Base-by-base conservation (phyloP, 1,140 invertebrate species). In the Bombus confusus region DNA sequence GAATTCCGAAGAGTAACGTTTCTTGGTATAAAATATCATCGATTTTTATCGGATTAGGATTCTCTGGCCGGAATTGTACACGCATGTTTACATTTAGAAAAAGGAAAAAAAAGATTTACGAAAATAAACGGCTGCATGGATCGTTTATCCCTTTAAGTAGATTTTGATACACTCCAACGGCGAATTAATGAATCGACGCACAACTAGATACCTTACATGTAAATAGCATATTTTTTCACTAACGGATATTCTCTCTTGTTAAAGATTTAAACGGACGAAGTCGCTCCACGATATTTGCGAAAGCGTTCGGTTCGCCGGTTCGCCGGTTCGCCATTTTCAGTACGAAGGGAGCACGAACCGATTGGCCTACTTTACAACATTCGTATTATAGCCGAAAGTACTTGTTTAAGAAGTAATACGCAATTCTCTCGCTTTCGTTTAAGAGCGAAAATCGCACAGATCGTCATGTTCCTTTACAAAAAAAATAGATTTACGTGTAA, bases 141-240 rank as follows among this genome's bases (percentile, higher is more conserved):
- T 86, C 81, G 81, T 83, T 89, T 86, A 83, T 90, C 83, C 91
- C 81, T 91, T 92, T 91, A 89, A 92, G 89, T 94, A 94, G 93
- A 93, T 94, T 93, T 94, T 94, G 91, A 92, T 90, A 93, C 88
- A 91, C 88, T 89, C 91, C 84, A 90, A 92, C 88, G 89, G 90
- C 88, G 90, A 93, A 92, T 92, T 91, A 92, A 92, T 82, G 83
- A 93, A 93, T 92, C 87, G 90, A 94, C 92, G 94, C 94, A 94
- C 94, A 95, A 94, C 90, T 92, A 94, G 88, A 91, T 93, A 93
- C 86, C 86, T 93, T 92, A 92, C 91, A 91, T 95, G 94, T 94
- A 95, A 94, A 95, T 95, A 95, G 91, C 91, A 91, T 95, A 95
- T 95, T 95, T 95, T 95, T 95, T 94, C 94, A 95, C 94, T 92